Conservation (phyloP, 2,113 vertebrate genomes). For the Leptocoma aspasia region DNA sequence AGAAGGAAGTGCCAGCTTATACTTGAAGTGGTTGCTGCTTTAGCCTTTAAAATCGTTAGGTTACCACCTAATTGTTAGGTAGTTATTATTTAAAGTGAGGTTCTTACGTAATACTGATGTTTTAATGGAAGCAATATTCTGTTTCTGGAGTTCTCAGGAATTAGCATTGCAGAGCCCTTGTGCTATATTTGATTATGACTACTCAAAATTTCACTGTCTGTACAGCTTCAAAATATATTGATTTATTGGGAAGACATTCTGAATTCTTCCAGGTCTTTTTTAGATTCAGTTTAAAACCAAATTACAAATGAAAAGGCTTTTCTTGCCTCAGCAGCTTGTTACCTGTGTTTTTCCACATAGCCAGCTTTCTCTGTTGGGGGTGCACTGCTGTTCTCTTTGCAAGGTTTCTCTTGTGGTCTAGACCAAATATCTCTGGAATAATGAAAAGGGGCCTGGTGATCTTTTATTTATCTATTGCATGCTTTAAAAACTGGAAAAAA, state of each 20-base stretch:
- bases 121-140: background rate
- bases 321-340: background rate
- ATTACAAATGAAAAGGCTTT: background rate
- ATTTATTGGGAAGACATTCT: background rate
- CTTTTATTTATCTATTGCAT: background rate
- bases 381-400: background rate
- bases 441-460: background rate
- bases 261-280: background rate
- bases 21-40: background rate
- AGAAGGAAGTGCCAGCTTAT: background rate
- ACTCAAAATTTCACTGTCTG: background rate
- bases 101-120: background rate
- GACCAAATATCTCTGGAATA: background rate
- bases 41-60: background rate
- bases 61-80: background rate
- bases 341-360: background rate
- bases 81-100: background rate
- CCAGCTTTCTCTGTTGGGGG: background rate
- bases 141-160: background rate
- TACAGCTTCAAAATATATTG: background rate
- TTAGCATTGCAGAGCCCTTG: accelerated
- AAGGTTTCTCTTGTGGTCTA: background rate
- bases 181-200: background rate
- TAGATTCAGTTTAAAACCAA: background rate
- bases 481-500: background rate